Conservation (phyloP, 2,113 vertebrate genomes). For the Cryptotis parvus region DNA sequence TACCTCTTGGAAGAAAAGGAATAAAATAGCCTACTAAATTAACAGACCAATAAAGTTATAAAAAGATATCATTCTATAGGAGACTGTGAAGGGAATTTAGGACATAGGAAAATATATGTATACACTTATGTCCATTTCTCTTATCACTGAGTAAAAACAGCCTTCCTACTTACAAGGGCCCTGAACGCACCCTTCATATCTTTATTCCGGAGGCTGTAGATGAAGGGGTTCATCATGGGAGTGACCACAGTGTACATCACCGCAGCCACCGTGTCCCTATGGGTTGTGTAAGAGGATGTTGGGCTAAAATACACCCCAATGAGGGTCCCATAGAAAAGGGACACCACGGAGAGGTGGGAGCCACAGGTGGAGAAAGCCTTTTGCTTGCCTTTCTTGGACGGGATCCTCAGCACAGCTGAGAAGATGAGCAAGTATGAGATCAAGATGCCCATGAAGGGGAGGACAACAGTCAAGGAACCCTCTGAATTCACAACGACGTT, state of each 20-base stretch:
- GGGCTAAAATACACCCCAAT: constrained; percentile 52
- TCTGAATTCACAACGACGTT: not conserved
- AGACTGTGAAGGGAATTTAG: not conserved
- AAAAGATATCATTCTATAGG: not conserved
- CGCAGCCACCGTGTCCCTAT: not conserved
- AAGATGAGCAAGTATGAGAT: not conserved
- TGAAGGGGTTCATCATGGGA: constrained; percentile 49
- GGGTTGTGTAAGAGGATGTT: not conserved
- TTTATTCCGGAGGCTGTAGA: constrained; percentile 47
- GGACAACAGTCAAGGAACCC: not conserved
- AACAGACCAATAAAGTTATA: not conserved
- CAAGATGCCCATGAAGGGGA: not conserved
- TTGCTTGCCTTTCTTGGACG: accelerated
- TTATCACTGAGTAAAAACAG: no score
- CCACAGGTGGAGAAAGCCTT: constrained; percentile 51
- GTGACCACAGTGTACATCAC: constrained; percentile 25
- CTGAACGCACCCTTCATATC: not conserved
- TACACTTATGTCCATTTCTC: no score
- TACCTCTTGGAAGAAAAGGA: no score
- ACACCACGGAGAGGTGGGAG: constrained; percentile 50
- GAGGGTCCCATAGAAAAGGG: not conserved
- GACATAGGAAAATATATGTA: not conserved
- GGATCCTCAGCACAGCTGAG: not conserved
- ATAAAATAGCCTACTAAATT: not conserved
- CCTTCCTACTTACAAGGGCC: not conserved